These are phyloP conservation scores for Anastatus disparis DNA, from an alignment of 1,140 invertebrate species.

Conservation along the genomic window DNA sequence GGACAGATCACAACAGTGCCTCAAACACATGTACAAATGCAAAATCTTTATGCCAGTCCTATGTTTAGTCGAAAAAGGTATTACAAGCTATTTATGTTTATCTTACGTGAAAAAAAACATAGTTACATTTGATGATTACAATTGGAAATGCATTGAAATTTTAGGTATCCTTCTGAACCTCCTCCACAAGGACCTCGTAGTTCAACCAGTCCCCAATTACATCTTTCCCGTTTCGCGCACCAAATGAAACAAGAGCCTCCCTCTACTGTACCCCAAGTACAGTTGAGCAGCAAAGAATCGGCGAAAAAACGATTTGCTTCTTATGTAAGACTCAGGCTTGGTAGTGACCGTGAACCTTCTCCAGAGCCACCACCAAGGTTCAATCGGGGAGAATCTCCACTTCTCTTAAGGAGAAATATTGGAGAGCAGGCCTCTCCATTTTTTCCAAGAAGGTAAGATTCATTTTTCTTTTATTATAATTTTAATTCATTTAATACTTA, in stretches of 20 bases:
- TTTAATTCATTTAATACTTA: no score
- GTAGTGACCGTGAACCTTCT: slow-evolving; percentile 66
- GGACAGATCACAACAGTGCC: slow-evolving; percentile 51
- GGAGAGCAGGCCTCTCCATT: slow-evolving; percentile 68
- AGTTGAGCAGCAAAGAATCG: slow-evolving; percentile 56
- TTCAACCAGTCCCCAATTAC: slow-evolving; percentile 60
- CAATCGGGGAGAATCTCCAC: slow-evolving; percentile 73
- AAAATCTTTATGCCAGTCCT: slow-evolving; percentile 63
- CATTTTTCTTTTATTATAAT: background rate
- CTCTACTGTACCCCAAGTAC: slow-evolving; percentile 45
- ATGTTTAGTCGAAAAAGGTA: slow-evolving; percentile 65
- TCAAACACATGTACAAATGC: slow-evolving; percentile 53
- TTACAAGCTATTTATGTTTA: no score
- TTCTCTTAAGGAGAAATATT: slow-evolving; percentile 71
- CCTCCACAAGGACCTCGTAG: slow-evolving; percentile 58
- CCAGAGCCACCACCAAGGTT: slow-evolving; percentile 76
- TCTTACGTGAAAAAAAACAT: no score
- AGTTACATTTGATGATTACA: no score
- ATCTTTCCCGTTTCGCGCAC: slow-evolving; percentile 61
- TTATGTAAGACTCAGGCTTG: slow-evolving; percentile 75
- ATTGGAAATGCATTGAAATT: no score
- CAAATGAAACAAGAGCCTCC: slow-evolving; percentile 60
- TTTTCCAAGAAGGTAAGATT: slow-evolving; percentile 71
- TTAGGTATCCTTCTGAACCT: slow-evolving; percentile 62
- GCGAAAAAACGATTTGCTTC: slow-evolving; percentile 77